phyloP scores from a whole-genome alignment of 2,797 vertebrate genomes.

The Lycodopsis pacificus region DNA sequence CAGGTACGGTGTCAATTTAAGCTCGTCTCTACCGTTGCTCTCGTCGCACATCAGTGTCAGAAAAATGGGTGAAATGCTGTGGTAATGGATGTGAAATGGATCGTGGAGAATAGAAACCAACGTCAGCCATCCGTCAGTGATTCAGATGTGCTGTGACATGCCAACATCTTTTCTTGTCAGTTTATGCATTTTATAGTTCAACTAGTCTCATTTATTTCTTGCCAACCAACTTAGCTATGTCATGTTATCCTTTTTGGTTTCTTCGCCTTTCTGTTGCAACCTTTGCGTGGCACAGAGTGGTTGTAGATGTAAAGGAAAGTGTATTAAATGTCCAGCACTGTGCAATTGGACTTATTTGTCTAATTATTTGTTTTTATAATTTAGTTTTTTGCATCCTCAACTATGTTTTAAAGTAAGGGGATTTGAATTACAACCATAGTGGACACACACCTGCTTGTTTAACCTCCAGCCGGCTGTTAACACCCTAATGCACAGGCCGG shows the following conservation, averaged over 20 bases:
- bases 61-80: constrained; percentile 36
- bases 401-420: not conserved
- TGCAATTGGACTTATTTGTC: not conserved
- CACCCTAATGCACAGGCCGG: constrained; percentile 3
- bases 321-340: not conserved
- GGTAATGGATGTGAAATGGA: constrained; percentile 60
- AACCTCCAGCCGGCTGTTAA: constrained; percentile 23
- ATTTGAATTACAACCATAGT: constrained; percentile 11
- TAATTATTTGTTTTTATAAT: not conserved
- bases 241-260: not conserved
- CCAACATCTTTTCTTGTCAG: constrained; percentile 41
- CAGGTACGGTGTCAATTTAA: constrained; percentile 15
- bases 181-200: constrained; percentile 22
- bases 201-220: constrained; percentile 10
- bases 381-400: not conserved
- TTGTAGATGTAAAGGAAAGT: not conserved
- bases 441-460: constrained; percentile 22
- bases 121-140: constrained; percentile 53
- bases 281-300: not conserved
- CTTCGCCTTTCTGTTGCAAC: constrained; percentile 5
- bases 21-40: constrained; percentile 10
- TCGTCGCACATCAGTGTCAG: constrained; percentile 42
- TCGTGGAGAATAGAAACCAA: constrained; percentile 41
- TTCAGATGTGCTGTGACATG: constrained; percentile 35
- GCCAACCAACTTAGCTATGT: not conserved